Evolutionary conservation across 2,113 vertebrate genomes (phyloP).

Genomic region (Gracilinanus agilis): DNA sequence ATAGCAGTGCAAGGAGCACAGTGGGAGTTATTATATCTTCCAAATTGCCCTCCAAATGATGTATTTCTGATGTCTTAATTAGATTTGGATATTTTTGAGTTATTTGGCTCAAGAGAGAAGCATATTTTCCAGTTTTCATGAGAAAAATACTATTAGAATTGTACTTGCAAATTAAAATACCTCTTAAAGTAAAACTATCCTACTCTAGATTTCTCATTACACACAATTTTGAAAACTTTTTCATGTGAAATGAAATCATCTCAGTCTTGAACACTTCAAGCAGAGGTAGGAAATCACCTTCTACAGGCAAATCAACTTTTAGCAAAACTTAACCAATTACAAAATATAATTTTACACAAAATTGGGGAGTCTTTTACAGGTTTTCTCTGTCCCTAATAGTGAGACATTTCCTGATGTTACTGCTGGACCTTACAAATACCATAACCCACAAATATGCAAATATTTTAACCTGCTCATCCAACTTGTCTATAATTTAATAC

Average conservation of each 20-base stretch:
- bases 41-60: background rate
- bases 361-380: background rate
- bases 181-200: conserved; percentile 6
- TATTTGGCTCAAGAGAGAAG: conserved; percentile 53
- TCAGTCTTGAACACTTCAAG: conserved; percentile 6
- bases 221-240: conserved; percentile 22
- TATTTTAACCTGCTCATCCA: background rate
- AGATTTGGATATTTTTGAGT: conserved; percentile 58
- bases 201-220: conserved; percentile 16
- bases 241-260: background rate
- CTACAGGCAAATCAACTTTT: background rate
- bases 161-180: conserved; percentile 36
- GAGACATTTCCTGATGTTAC: conserved; percentile 3
- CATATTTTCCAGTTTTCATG: conserved; percentile 49
- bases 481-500: background rate
- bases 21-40: conserved; percentile 13
- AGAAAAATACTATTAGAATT: conserved; percentile 23
- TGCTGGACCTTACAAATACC: conserved; percentile 19
- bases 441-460: background rate
- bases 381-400: conserved; percentile 1
- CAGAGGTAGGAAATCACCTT: background rate
- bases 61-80: conserved; percentile 68
- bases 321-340: background rate
- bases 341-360: background rate
- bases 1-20: conserved; percentile 16